Conservation (phyloP, 2,888 invertebrate species). For the Cecidostiba fungosa region DNA sequence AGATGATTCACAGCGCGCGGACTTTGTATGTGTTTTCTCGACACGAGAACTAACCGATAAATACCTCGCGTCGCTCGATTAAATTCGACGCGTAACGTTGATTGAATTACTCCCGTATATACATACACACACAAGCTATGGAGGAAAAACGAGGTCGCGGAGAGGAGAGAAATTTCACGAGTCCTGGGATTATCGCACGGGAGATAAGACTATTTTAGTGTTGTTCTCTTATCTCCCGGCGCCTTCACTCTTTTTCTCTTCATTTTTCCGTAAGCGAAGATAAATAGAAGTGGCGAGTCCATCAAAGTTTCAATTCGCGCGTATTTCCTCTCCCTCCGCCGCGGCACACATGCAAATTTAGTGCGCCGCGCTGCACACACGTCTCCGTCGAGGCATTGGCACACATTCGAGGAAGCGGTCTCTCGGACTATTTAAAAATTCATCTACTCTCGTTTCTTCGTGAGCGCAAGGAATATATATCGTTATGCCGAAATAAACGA, state of each 20-base stretch:
- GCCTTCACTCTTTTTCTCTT: not conserved
- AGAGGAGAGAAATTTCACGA: not conserved
- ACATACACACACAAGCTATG: not conserved
- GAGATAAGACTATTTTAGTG: not conserved
- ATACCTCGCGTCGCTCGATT: not conserved
- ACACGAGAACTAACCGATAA: not conserved
- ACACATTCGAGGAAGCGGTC: not conserved
- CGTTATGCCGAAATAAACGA: too few species aligned
- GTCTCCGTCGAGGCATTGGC: not conserved
- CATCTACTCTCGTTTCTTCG: not conserved
- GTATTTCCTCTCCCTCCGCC: not conserved
- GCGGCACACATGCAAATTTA: not conserved
- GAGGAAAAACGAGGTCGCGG: not conserved
- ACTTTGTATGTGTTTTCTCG: not conserved
- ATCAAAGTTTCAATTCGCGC: slow-evolving; percentile 3
- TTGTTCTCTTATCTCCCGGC: not conserved
- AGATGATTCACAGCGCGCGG: not conserved
- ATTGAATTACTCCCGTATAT: not conserved
- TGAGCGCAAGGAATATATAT: too few species aligned
- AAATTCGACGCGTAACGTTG: not conserved
- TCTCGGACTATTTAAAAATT: slow-evolving; percentile 10
- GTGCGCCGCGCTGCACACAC: not conserved
- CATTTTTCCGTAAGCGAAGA: slow-evolving; percentile 7
- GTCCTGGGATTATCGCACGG: slow-evolving; percentile 2
- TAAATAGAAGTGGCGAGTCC: not conserved